These are phyloP conservation scores for Megathymus violae DNA, from an alignment of 1,140 invertebrate species.

Conservation along the genomic window DNA sequence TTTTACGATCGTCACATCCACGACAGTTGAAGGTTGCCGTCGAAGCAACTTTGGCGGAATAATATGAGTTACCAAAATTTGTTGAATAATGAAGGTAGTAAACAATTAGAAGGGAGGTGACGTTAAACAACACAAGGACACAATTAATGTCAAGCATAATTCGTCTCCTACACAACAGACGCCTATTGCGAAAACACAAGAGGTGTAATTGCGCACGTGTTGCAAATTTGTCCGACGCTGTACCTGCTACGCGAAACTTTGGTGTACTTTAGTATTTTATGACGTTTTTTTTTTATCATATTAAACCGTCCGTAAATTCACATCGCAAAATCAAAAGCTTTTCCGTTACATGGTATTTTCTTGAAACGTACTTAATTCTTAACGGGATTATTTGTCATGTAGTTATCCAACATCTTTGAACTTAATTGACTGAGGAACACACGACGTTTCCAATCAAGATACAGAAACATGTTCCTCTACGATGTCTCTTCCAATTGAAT, in stretches of 20 bases:
- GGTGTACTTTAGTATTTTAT: too few species aligned
- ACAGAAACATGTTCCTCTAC: not conserved
- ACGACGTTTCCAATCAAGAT: not conserved
- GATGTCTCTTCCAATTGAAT: not conserved
- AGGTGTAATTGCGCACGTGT: conserved; percentile 37
- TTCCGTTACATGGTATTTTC: too few species aligned
- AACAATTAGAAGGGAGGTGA: conserved; percentile 52
- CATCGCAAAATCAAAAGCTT: too few species aligned
- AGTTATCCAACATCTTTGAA: too few species aligned
- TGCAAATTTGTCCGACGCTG: conserved; percentile 36
- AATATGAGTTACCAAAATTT: conserved; percentile 21
- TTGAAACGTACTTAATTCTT: too few species aligned
- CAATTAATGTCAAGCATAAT: conserved; percentile 56
- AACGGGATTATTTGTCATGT: too few species aligned
- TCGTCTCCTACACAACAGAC: conserved; percentile 59
- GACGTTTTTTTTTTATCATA: too few species aligned
- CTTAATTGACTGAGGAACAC: not conserved
- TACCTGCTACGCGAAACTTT: conserved; percentile 6
- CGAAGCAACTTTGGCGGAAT: too few species aligned
- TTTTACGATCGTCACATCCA: too few species aligned
- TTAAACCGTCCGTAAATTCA: too few species aligned
- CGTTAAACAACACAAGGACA: conserved; percentile 48
- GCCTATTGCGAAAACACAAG: conserved; percentile 45
- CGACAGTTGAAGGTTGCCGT: too few species aligned
- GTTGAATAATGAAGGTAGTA: conserved; percentile 33